A percentile compares a stretch with the other conserved stretches of the same genome.
Evolutionary conservation across 2,888 invertebrate genomes (phyloP).

Genomic region (Schizaphis graminum): DNA sequence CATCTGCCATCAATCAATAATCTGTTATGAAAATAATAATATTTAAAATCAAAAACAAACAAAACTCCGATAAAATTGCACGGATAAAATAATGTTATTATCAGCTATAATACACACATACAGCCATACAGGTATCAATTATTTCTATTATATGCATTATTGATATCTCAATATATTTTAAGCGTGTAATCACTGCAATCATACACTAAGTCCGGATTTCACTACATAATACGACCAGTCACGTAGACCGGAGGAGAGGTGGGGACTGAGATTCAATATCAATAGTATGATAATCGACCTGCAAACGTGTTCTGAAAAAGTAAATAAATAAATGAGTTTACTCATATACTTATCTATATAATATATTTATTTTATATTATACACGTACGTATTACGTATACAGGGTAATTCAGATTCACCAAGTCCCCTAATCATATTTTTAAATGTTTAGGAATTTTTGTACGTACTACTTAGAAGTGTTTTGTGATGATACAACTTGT

Average conservation of each 20-base stretch:
- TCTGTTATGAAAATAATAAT: background rate
- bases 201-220: background rate
- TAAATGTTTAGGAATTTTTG: no score
- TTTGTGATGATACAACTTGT: no score
- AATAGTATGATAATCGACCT: background rate
- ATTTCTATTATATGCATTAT: background rate
- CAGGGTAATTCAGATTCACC: no score
- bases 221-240: background rate
- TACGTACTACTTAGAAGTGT: no score
- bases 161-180: background rate
- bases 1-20: background rate
- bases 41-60: background rate
- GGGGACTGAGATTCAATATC: background rate
- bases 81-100: background rate
- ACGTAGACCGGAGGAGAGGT: background rate
- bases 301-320: background rate
- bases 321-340: background rate
- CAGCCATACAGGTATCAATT: background rate
- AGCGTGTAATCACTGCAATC: background rate
- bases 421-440: no score
- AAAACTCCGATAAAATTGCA: background rate
- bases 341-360: background rate
- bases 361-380: background rate
- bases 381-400: no score
- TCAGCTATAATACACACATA: no score